phyloP scores from a whole-genome alignment of 2,113 vertebrate genomes.

The Epinephelus fuscoguttatus region DNA sequence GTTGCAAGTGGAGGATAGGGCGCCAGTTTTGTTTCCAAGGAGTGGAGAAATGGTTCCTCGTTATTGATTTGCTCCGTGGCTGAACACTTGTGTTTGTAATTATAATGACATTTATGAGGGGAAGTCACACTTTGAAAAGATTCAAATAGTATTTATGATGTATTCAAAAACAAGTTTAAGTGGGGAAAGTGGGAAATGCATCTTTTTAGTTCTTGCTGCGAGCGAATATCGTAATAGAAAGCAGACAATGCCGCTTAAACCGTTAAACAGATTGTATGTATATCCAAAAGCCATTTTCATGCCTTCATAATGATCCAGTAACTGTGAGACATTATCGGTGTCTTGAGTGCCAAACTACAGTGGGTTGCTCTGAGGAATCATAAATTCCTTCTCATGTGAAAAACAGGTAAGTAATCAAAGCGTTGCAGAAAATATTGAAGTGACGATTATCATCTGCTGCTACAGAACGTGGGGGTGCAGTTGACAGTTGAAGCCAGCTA shows the following conservation, averaged over 20 bases:
- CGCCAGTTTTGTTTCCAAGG: conserved; percentile 26
- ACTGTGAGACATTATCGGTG: conserved; percentile 14
- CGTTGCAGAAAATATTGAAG: conserved; percentile 45
- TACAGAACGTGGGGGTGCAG: conserved; percentile 22
- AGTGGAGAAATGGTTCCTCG: conserved; percentile 27
- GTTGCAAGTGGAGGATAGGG: conserved; percentile 34
- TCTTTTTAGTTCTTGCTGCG: background rate
- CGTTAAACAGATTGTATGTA: conserved; percentile 27
- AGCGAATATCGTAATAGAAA: background rate
- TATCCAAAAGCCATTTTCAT: conserved; percentile 35
- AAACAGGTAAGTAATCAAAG: conserved; percentile 63
- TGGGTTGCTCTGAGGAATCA: conserved; percentile 32
- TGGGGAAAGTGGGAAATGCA: conserved; percentile 8
- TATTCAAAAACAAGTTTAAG: background rate
- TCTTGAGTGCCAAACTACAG: conserved; percentile 21
- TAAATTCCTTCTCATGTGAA: conserved; percentile 39
- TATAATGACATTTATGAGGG: conserved; percentile 12
- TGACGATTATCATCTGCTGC: conserved; percentile 44
- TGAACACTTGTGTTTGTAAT: conserved; percentile 33
- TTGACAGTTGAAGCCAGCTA: conserved; percentile 66
- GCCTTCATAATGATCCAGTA: conserved; percentile 17
- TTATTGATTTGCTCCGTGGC: conserved; percentile 55
- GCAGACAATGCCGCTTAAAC: conserved; percentile 6
- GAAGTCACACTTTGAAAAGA: conserved; percentile 17
- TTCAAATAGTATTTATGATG: conserved; percentile 10